Evolutionary conservation across 2,888 invertebrate genomes (phyloP), one percentile per base, ranked within the genome.

Genomic region (Stenurella melanura): DNA sequence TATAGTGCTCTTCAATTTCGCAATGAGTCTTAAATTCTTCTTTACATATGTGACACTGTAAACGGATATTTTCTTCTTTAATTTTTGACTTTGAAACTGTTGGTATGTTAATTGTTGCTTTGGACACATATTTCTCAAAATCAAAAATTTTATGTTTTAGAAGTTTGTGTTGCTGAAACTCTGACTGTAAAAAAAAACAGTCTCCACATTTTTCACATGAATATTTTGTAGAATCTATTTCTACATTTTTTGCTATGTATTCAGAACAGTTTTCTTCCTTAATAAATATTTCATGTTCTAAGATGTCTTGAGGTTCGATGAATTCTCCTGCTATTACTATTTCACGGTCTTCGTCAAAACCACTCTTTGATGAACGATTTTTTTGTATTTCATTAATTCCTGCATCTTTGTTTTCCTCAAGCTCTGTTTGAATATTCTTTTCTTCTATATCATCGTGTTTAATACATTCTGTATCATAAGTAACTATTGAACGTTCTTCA

Each of bases 1-100:
- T 76, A n/a, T 64, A 54, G 66, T 78, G 77, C n/a, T 75, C 17
- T 17, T 70, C 21, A 50, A 70, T 76, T n/a, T 66, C 73, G 11
- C 58, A 57, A 10, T 9, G n/a, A 0, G 74, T 60, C 1, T 38
- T 26, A 38, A 79, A 79, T 10, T 30, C 34, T 50, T 71, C 64
- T 15, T 66, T 18, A 21, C 76, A 76, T 10, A 42, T 66, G 21
- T 70, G 58, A 38, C 50, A 42, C 19, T 60, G 68, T n/a, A 66
- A 19, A 66, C 1, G 54, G 30, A 26, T 63, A 0, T 64, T 17
- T 30, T 60, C 30, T 0, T 34, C 18, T 54, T 50, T 50, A 17
- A 34, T 73, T 56, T 73, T 34, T 18, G 17, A 26, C 9, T 56
- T 70, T 9, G 7, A 58, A 10, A 70, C 17, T 50, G 17, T 38